phyloP scores from a whole-genome alignment of 2,113 vertebrate species.

The Clarias batrachus region DNA sequence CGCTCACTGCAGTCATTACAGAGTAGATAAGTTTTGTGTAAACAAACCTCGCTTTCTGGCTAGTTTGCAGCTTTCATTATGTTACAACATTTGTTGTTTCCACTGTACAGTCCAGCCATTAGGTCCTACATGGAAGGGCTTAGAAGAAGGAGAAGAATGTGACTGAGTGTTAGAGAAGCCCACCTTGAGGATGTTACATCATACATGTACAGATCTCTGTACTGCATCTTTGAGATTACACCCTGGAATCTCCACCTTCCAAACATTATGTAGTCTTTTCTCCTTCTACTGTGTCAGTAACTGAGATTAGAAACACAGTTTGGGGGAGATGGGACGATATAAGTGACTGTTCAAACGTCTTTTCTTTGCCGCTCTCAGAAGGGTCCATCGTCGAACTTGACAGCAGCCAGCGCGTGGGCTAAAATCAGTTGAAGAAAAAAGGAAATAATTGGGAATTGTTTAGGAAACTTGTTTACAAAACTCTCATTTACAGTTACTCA shows the following conservation, averaged over 20 bases:
- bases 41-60: constrained; percentile 47
- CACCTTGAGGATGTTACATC: constrained; percentile 4
- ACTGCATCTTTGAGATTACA: background rate
- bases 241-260: constrained; percentile 24
- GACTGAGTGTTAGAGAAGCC: constrained; percentile 18
- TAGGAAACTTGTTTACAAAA: background rate
- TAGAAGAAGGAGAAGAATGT: constrained; percentile 13
- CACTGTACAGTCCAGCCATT: constrained; percentile 10
- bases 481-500: background rate
- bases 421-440: constrained; percentile 30
- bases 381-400: constrained; percentile 80
- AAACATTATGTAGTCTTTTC: constrained; percentile 44
- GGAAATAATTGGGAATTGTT: constrained; percentile 5
- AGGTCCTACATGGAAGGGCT: constrained; percentile 21
- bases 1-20: constrained; percentile 7
- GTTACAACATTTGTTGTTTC: constrained; percentile 34
- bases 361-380: constrained; percentile 69
- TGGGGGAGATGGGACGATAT: constrained; percentile 39
- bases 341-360: constrained; percentile 17
- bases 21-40: constrained; percentile 48
- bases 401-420: constrained; percentile 84
- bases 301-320: constrained; percentile 52
- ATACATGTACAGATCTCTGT: constrained; percentile 21
- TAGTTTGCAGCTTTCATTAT: constrained; percentile 44
- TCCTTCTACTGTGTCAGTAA: constrained; percentile 41